Evolutionary conservation across 2,888 invertebrate genomes (phyloP).

Genomic region (Amphipyra berbera): DNA sequence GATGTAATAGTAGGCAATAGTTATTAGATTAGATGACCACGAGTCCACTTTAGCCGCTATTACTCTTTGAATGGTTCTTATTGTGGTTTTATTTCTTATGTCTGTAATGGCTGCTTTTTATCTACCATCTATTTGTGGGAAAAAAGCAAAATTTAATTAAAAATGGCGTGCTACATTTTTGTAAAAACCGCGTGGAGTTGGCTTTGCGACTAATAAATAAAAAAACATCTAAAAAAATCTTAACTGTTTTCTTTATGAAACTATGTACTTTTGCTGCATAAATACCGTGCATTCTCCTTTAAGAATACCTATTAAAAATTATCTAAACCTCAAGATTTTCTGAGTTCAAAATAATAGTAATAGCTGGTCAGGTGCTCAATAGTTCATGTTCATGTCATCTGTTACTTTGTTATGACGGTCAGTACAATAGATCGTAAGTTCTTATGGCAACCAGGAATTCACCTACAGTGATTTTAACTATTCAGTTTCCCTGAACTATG

Average conservation of each 20-base stretch:
- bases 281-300: not conserved
- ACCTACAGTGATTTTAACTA: constrained; percentile 79
- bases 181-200: not conserved
- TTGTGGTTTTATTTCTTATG: constrained; percentile 50
- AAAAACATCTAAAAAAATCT: no score
- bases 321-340: constrained; percentile 8
- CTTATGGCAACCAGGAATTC: constrained; percentile 69
- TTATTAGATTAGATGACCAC: constrained; percentile 60
- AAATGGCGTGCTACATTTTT: constrained; percentile 1
- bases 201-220: not conserved
- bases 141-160: constrained; percentile 37
- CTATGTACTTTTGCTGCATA: not conserved
- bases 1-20: constrained; percentile 53
- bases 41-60: constrained; percentile 30
- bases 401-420: constrained; percentile 69
- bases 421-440: constrained; percentile 83
- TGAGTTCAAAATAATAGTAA: constrained; percentile 9
- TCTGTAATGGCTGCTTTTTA: constrained; percentile 21
- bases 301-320: not conserved
- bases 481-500: constrained; percentile 74
- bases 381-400: constrained; percentile 37
- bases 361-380: constrained; percentile 24
- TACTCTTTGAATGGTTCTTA: constrained; percentile 29
- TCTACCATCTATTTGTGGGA: constrained; percentile 38
- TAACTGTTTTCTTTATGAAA: no score